Base-by-base conservation (phyloP, 30 jellyfish, hydroid and myxozoan species). In the Hydractinia echinata region DNA sequence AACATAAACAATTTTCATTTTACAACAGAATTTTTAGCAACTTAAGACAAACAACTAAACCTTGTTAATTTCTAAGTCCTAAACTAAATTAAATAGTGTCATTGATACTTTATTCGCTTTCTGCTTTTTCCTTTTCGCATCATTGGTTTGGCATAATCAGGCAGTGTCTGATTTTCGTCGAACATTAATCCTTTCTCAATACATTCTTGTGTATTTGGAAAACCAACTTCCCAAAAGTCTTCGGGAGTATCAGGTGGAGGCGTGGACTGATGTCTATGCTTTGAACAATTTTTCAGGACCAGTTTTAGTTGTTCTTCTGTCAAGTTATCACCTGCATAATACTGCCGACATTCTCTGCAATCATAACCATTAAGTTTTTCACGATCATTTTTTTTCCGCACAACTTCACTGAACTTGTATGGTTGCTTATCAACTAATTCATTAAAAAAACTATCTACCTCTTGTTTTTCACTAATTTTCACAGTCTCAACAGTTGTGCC, bases 231-330 rank as follows among this genome's bases (percentile, higher is more conserved):
- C 98, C 98, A 92, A 64, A 92, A 86, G 4, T 88, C 95, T 4
- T 83, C 80, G 7, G 95, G 98, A 13, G 98, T 92, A n/a, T 88
- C 79, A 51, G 98, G 89, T 9, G 89, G 89, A 50, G 89, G 89
- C 4, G 86, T 10, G 51, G 39, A 69, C 16, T 53, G 81, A 14
- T 52, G 78, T 54, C 85, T 72, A 53, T 67, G 87, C 16, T 79
- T 54, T 70, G 89, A 82, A 72, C 89, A 82, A 51, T 71, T 72
- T 39, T 82, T 82, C 48, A 82, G 48, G 11, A 69, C 61, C 39
- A 68, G 79, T 51, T 82, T 72, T 21, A 68, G 20, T 72, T 67
- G 21, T n/a, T 56, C 18, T 8, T 82, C 87, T 7, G 89, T 19
- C 16, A 82, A 53, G 53, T 67, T 72, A 6, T 82, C 89, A 71